A percentile compares a stretch with the other conserved stretches of the same genome.
These are phyloP conservation scores for Merops nubicus DNA, from an alignment of 2,113 vertebrate species.

Conservation along the genomic window DNA sequence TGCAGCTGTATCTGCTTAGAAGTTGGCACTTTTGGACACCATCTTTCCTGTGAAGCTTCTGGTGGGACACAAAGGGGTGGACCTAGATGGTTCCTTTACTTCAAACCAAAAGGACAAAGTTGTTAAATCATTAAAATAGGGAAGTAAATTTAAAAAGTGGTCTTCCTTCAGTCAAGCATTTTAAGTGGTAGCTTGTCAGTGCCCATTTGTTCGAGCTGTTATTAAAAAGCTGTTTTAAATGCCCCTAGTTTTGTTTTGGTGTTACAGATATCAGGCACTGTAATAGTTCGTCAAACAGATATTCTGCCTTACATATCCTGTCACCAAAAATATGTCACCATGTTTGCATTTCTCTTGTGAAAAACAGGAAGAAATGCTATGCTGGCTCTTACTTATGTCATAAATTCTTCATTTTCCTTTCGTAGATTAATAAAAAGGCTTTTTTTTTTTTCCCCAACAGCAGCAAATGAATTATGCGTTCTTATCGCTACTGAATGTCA, in stretches of 20 bases:
- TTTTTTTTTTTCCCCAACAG: neutral
- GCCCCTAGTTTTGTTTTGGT: neutral
- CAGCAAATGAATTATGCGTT: neutral
- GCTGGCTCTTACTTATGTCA: neutral
- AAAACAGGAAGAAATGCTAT: constrained; percentile 24
- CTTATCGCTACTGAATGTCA: neutral
- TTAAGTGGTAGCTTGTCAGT: neutral
- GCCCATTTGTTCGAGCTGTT: neutral
- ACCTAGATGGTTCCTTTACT: neutral
- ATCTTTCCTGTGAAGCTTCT: neutral
- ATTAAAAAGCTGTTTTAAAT: neutral
- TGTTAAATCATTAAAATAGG: neutral
- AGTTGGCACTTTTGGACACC: neutral
- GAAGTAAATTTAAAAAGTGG: neutral
- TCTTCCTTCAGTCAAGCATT: neutral
- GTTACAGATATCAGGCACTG: neutral
- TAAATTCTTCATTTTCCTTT: neutral
- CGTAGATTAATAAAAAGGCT: neutral
- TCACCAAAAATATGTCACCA: neutral
- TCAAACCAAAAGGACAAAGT: neutral
- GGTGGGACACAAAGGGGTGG: neutral
- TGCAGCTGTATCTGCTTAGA: neutral
- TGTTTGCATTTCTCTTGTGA: neutral
- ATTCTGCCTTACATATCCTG: neutral
- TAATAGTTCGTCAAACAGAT: neutral